phyloP scores from a whole-genome alignment of 2,888 invertebrate genomes.

The Laspeyria flexula region DNA sequence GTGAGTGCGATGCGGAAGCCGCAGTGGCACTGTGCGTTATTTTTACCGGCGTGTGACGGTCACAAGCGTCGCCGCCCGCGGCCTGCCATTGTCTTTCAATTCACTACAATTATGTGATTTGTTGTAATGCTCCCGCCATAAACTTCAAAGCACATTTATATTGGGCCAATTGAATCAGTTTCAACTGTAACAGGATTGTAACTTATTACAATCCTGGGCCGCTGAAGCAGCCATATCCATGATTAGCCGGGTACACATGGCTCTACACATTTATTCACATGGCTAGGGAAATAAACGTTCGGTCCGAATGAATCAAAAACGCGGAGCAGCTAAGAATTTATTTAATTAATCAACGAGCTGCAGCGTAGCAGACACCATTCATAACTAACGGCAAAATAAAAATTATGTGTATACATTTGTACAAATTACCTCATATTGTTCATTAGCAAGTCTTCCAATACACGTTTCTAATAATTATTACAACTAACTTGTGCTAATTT shows the following conservation, averaged over 20 bases:
- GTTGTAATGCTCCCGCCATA: constrained; percentile 15
- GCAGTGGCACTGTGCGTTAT: constrained; percentile 48
- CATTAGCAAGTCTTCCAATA: too few relatives aligned
- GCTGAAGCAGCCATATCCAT: not conserved
- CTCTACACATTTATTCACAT: constrained; percentile 12
- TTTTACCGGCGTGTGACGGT: constrained; percentile 48
- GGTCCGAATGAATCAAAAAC: constrained; percentile 26
- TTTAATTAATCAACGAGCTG: too few relatives aligned
- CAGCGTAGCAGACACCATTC: not conserved
- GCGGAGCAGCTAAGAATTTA: constrained; percentile 24
- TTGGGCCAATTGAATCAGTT: not conserved
- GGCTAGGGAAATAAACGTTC: constrained; percentile 13
- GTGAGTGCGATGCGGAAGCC: constrained; percentile 27
- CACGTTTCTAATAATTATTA: too few relatives aligned
- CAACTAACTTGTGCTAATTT: too few relatives aligned
- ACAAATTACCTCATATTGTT: too few relatives aligned
- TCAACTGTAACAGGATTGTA: not conserved
- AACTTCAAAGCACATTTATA: constrained; percentile 2
- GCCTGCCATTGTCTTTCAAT: constrained; percentile 20
- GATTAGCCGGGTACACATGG: not conserved
- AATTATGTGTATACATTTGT: too few relatives aligned
- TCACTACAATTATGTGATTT: constrained; percentile 10
- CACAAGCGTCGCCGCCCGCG: constrained; percentile 2
- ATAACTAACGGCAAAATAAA: too few relatives aligned
- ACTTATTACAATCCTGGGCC: not conserved